These are phyloP conservation scores for Muscicapa comitata DNA, from an alignment of 2,797 vertebrate species.

Conservation along the genomic window DNA sequence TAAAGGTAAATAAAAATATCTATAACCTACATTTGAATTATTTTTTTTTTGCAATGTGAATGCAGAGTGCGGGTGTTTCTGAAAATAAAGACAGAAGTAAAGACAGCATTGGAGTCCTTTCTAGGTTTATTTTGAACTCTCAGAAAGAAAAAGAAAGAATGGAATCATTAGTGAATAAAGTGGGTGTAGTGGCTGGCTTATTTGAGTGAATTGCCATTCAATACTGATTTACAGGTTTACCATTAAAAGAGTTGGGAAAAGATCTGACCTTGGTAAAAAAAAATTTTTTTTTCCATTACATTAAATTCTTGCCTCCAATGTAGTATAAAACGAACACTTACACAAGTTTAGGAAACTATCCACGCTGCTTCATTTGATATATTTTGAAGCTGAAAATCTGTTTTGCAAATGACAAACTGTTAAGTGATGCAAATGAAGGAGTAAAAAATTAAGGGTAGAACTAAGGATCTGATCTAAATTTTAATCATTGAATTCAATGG, in stretches of 20 bases:
- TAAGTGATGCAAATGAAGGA: neutral
- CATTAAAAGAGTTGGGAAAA: neutral
- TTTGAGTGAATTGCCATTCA: neutral
- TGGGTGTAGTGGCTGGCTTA: neutral
- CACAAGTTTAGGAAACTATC: neutral
- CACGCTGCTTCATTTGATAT: neutral
- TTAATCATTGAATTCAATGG: conserved; percentile 7
- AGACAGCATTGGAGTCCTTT: neutral
- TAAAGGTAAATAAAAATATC: neutral
- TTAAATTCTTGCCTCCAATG: neutral
- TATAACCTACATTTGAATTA: neutral
- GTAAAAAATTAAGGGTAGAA: neutral
- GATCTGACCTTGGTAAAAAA: neutral
- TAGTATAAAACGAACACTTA: neutral
- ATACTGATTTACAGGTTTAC: neutral
- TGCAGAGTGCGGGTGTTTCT: neutral
- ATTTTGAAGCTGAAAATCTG: neutral
- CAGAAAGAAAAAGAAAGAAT: neutral
- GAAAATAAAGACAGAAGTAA: neutral
- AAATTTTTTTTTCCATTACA: neutral
- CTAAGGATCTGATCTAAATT: conserved; percentile 33
- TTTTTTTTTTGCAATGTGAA: neutral
- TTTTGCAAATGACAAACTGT: neutral
- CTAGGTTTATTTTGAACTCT: neutral
- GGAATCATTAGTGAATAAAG: neutral